These are phyloP conservation scores for Trachurus trachurus DNA, from an alignment of 2,797 vertebrate species.

Conservation along the genomic window DNA sequence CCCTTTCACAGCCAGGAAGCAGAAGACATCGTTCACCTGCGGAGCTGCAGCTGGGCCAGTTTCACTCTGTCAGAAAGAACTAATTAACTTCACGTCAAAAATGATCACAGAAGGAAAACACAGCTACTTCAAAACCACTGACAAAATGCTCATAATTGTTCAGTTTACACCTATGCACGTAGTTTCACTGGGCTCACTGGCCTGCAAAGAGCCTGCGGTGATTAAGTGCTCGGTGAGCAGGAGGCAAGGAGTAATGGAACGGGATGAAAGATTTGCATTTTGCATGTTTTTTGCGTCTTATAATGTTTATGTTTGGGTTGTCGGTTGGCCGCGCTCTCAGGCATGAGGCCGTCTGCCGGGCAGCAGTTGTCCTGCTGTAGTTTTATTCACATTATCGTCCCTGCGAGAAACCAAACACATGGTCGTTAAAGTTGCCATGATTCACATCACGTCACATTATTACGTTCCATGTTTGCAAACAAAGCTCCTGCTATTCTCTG, in stretches of 20 bases:
- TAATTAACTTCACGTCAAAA: conserved; percentile 74
- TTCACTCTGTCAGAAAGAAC: conserved; percentile 81
- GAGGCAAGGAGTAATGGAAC: neutral
- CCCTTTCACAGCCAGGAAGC: conserved; percentile 80
- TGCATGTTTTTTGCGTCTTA: conserved; percentile 18
- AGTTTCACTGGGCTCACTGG: neutral
- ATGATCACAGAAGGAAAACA: conserved; percentile 70
- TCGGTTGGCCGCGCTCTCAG: conserved; percentile 10
- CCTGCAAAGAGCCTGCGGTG: conserved; percentile 5
- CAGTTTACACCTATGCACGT: conserved; percentile 40
- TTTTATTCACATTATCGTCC: conserved; percentile 32
- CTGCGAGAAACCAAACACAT: conserved; percentile 12
- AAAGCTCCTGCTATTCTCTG: conserved; percentile 44
- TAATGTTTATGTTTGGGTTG: conserved; percentile 21
- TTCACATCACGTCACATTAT: neutral
- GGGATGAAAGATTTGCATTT: neutral
- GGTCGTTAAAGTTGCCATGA: neutral
- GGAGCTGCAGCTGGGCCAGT: conserved; percentile 73
- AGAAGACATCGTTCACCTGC: conserved; percentile 78
- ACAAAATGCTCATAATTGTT: conserved; percentile 48
- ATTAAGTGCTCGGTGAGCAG: neutral
- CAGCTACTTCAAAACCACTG: conserved; percentile 48
- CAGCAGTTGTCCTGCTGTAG: conserved; percentile 22
- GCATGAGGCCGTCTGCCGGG: conserved; percentile 6
- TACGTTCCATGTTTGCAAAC: conserved; percentile 22